A percentile compares a stretch with the other conserved stretches of the same genome.
phyloP scores from a whole-genome alignment of 2,888 invertebrate genomes.

The Eupithecia insigniata region DNA sequence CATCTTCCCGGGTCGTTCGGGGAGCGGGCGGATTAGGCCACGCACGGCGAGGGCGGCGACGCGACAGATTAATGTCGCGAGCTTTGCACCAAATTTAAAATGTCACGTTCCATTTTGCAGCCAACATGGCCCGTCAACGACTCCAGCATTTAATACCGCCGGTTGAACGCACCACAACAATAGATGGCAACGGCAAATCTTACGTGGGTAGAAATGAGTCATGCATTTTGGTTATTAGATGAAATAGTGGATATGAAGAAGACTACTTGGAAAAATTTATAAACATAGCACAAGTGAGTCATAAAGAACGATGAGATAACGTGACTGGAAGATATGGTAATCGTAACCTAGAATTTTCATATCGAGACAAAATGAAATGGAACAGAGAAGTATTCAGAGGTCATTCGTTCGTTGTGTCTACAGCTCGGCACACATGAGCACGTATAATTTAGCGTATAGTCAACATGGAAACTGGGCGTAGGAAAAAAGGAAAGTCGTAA shows the following conservation, averaged over 20 bases:
- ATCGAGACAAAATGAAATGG: constrained; percentile 55
- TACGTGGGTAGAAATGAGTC: neutral
- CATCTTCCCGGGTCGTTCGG: constrained; percentile 78
- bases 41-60: constrained; percentile 79
- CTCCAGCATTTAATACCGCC: constrained; percentile 66
- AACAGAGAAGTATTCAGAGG: constrained; percentile 59
- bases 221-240: neutral
- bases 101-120: constrained; percentile 81
- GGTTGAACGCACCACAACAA: constrained; percentile 52
- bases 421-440: constrained; percentile 60
- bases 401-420: constrained; percentile 63
- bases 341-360: constrained; percentile 25
- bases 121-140: constrained; percentile 70
- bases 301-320: constrained; percentile 51
- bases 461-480: constrained; percentile 75
- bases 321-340: constrained; percentile 37
- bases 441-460: constrained; percentile 71
- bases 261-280: constrained; percentile 25
- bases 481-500: constrained; percentile 82
- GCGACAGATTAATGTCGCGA: constrained; percentile 81
- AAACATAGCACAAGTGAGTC: constrained; percentile 38
- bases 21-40: constrained; percentile 79
- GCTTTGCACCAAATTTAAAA: constrained; percentile 81
- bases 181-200: constrained; percentile 12
- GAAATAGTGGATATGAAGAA: constrained; percentile 13